phyloP scores from a whole-genome alignment of 2,113 vertebrate species.

The Megaptera novaeangliae region DNA sequence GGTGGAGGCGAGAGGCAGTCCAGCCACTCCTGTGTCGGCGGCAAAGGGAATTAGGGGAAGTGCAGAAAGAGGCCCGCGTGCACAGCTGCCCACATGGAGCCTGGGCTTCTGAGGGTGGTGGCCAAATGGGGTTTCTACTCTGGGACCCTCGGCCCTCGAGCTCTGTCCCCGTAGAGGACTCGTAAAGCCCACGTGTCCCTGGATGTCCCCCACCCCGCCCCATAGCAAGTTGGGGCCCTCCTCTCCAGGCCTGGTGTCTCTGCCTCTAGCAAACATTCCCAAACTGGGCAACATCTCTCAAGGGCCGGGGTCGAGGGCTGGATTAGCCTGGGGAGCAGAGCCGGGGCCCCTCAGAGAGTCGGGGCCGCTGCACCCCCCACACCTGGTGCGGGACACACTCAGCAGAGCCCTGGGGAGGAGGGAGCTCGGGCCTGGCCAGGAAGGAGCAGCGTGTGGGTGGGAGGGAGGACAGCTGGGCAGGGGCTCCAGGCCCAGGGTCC shows the following conservation, averaged over 20 bases:
- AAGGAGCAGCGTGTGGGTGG: neutral
- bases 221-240: neutral
- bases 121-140: neutral
- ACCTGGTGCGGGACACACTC: neutral
- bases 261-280: neutral
- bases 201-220: neutral
- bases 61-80: neutral
- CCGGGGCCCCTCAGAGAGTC: neutral
- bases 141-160: neutral
- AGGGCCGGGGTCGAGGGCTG: neutral
- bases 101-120: neutral
- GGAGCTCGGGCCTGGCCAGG: neutral
- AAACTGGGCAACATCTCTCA: neutral
- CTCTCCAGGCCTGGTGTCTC: neutral
- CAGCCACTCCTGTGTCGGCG: rapidly evolving
- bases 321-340: neutral
- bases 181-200: neutral
- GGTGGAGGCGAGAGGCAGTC: neutral
- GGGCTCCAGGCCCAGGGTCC: neutral
- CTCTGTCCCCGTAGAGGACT: neutral
- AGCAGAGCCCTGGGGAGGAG: neutral
- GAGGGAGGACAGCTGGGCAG: rapidly evolving
- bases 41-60: neutral
- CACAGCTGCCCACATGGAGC: neutral
- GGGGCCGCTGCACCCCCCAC: rapidly evolving